phyloP scores from a whole-genome alignment of 2,113 vertebrate species.

The Brachyhypopomus occidentalis region DNA sequence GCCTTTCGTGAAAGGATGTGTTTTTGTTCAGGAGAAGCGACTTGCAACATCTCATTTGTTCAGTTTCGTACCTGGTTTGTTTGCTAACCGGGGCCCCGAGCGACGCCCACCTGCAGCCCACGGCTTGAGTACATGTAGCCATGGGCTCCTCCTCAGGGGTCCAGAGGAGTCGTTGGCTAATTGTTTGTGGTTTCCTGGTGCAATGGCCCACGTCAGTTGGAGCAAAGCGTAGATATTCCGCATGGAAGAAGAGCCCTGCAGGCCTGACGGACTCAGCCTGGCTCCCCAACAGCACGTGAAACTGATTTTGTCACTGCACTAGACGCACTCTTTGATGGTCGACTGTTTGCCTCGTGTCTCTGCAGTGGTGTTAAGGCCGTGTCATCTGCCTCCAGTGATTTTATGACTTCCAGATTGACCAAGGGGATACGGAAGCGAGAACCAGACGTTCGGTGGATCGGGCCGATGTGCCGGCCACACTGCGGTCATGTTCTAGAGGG shows the following conservation, averaged over 20 bases:
- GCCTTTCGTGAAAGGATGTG: not conserved
- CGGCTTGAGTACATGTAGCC: conserved; percentile 8
- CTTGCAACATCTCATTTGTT: conserved; percentile 14
- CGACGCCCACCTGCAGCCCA: conserved; percentile 6
- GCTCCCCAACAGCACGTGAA: conserved; percentile 34
- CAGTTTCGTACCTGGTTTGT: conserved; percentile 13
- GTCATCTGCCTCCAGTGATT: conserved; percentile 14
- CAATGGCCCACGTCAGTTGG: conserved; percentile 37
- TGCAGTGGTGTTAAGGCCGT: conserved; percentile 38
- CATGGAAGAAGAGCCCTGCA: conserved; percentile 23
- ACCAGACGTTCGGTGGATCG: conserved; percentile 13
- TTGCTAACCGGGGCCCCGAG: not conserved
- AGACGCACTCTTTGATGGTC: conserved; percentile 40
- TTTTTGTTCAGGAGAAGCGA: conserved; percentile 23
- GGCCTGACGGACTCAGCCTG: conserved; percentile 34
- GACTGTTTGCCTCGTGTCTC: conserved; percentile 18
- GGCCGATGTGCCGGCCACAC: not conserved
- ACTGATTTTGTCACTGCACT: conserved; percentile 39
- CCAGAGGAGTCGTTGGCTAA: conserved; percentile 3
- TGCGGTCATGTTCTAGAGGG: not conserved
- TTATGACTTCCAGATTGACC: conserved; percentile 44
- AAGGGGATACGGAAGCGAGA: not conserved
- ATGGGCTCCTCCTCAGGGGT: conserved; percentile 6
- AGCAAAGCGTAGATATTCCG: conserved; percentile 22
- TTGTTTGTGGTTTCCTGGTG: conserved; percentile 22